phyloP scores from a whole-genome alignment of 2,888 invertebrate genomes.

The Lacanobia wlatinum region DNA sequence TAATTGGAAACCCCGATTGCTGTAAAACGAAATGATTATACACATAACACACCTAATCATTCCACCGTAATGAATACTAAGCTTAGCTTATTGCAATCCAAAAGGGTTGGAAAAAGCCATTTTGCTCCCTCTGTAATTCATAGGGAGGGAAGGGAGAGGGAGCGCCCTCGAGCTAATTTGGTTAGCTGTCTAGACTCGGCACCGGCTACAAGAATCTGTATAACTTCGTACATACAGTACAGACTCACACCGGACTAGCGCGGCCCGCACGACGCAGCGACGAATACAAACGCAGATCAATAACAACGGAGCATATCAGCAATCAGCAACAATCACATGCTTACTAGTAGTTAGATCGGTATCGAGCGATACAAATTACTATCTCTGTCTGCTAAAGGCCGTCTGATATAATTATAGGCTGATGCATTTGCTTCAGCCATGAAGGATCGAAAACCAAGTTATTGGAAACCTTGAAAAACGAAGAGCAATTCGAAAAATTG shows the following conservation, averaged over 20 bases:
- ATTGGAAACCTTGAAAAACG: not conserved
- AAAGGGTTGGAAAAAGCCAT: not conserved
- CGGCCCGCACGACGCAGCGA: not conserved
- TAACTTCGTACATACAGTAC: not conserved
- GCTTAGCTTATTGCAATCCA: not conserved
- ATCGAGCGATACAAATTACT: slow-evolving; percentile 20
- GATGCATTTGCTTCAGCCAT: slow-evolving; percentile 10
- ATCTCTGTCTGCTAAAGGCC: not conserved
- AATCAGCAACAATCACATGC: slow-evolving; percentile 24
- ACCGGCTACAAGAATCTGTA: not conserved
- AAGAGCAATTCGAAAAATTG: not conserved
- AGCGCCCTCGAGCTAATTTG: not conserved
- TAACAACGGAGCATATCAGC: slow-evolving; percentile 15
- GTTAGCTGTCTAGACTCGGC: slow-evolving; percentile 12
- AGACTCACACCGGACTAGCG: not conserved
- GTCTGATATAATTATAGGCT: slow-evolving; percentile 10
- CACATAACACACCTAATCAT: not conserved
- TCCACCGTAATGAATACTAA: not conserved
- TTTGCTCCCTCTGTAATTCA: not conserved
- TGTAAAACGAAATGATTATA: not conserved
- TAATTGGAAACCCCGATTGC: not conserved
- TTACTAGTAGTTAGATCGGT: slow-evolving; percentile 26
- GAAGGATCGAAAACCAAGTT: not conserved
- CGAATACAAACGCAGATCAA: slow-evolving; percentile 6
- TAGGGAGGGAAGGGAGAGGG: not conserved